phyloP scores from a whole-genome alignment of 2,888 invertebrate species.

The Brenthis ino region DNA sequence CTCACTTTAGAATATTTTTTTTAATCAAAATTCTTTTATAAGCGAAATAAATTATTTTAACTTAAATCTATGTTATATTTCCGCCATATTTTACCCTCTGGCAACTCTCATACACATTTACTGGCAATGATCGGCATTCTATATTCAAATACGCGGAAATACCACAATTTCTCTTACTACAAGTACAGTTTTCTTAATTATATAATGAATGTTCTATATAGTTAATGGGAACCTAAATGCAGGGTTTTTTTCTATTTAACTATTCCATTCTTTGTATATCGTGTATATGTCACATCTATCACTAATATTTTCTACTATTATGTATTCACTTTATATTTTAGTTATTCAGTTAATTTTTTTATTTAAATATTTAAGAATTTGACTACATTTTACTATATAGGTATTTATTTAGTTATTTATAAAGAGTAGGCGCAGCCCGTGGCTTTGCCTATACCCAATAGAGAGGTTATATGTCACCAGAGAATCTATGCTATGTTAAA shows the following conservation, averaged over 20 bases:
- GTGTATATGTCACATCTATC: slow-evolving; percentile 42
- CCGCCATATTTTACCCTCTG: slow-evolving; percentile 44
- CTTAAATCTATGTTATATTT: slow-evolving; percentile 58
- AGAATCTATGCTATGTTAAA: slow-evolving; percentile 6
- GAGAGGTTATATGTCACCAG: slow-evolving; percentile 8
- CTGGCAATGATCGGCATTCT: slow-evolving; percentile 55
- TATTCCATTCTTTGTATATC: slow-evolving; percentile 57
- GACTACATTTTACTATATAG: slow-evolving; percentile 11
- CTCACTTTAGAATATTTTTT: slow-evolving; percentile 50
- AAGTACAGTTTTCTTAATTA: slow-evolving; percentile 48
- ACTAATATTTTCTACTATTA: slow-evolving; percentile 23
- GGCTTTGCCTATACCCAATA: slow-evolving; percentile 9
- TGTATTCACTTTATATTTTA: neutral
- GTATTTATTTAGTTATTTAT: slow-evolving; percentile 8
- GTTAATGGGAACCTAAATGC: slow-evolving; percentile 68
- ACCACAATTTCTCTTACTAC: slow-evolving; percentile 55
- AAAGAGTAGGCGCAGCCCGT: neutral
- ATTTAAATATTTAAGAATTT: slow-evolving; percentile 28
- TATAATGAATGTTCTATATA: slow-evolving; percentile 59
- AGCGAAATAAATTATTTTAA: slow-evolving; percentile 58
- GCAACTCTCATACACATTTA: slow-evolving; percentile 40
- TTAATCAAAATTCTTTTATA: slow-evolving; percentile 32
- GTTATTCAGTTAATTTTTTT: slow-evolving; percentile 25
- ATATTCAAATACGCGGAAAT: slow-evolving; percentile 54
- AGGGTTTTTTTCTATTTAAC: slow-evolving; percentile 54